These are phyloP conservation scores for Corythoichthys haematopterus DNA, from an alignment of 2,113 vertebrate genomes.

Conservation along the genomic window DNA sequence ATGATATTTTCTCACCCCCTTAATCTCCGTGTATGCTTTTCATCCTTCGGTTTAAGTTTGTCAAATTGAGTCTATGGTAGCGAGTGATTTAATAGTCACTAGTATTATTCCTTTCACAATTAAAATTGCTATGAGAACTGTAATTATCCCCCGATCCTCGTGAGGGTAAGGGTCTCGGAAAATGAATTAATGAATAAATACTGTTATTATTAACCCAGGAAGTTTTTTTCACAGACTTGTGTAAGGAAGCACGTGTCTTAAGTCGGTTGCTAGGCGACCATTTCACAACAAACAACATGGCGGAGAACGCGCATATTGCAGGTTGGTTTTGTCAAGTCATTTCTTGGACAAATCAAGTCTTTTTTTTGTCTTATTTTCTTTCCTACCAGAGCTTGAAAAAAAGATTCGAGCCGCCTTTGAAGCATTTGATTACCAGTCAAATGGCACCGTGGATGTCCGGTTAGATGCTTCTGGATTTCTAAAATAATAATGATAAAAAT, in stretches of 20 bases:
- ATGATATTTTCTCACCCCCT: too few relatives aligned
- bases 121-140: neutral
- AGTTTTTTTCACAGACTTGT: neutral
- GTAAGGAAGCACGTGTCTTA: neutral
- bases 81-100: neutral
- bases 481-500: neutral
- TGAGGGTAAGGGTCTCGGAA: too few relatives aligned
- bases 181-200: neutral
- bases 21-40: too few relatives aligned
- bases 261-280: constrained; percentile 54
- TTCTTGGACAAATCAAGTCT: neutral
- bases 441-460: constrained; percentile 88
- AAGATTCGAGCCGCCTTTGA: constrained; percentile 84
- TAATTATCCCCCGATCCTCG: neutral
- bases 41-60: too few relatives aligned
- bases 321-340: constrained; percentile 34
- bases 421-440: constrained; percentile 82
- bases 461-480: constrained; percentile 52
- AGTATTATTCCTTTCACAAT: neutral
- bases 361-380: neutral
- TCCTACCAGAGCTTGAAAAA: constrained; percentile 71
- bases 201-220: neutral
- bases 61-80: too few relatives aligned
- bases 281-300: constrained; percentile 43
- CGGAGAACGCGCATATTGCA: constrained; percentile 39